Percentiles rank a stretch among this genome's conserved stretches.
Evolutionary conservation across 2,888 invertebrate species (phyloP).

Genomic region (Ptilodon capucinus): DNA sequence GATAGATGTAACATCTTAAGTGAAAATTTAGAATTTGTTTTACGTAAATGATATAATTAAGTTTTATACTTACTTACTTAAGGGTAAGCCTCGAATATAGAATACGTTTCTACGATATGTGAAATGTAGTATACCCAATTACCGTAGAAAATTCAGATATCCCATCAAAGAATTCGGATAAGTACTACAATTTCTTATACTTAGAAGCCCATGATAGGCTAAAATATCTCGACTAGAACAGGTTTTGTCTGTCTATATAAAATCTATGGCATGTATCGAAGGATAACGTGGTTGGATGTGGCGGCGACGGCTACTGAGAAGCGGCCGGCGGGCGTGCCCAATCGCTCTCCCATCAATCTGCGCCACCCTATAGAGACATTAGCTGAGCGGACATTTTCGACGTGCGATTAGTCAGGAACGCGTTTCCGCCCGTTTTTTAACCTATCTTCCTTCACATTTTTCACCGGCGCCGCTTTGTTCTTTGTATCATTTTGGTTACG

Average conservation of each 20-base stretch:
- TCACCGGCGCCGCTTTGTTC: slow-evolving; percentile 26
- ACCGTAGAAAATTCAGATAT: too few species aligned
- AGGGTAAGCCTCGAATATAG: too few species aligned
- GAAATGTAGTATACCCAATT: too few species aligned
- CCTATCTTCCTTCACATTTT: slow-evolving; percentile 30
- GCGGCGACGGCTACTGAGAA: slow-evolving; percentile 58
- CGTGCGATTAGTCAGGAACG: slow-evolving; percentile 58
- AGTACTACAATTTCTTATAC: too few species aligned
- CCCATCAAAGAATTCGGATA: too few species aligned
- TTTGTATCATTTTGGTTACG: slow-evolving; percentile 16
- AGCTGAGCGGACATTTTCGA: slow-evolving; percentile 48
- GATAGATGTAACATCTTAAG: background rate
- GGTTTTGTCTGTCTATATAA: background rate
- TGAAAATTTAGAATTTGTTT: background rate
- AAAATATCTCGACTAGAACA: background rate
- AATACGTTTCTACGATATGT: too few species aligned
- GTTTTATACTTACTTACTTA: too few species aligned
- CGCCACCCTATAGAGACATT: slow-evolving; percentile 64
- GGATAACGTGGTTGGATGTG: slow-evolving; percentile 46
- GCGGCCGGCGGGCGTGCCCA: slow-evolving; percentile 57
- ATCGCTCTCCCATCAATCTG: slow-evolving; percentile 67
- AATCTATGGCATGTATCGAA: slow-evolving; percentile 25
- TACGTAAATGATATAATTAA: too few species aligned
- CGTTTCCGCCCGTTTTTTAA: slow-evolving; percentile 59
- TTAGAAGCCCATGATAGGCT: too few species aligned